Evolutionary conservation across 2,888 invertebrate genomes (phyloP), one percentile per base, ranked within the genome.

Genomic region (Amiota communis): DNA sequence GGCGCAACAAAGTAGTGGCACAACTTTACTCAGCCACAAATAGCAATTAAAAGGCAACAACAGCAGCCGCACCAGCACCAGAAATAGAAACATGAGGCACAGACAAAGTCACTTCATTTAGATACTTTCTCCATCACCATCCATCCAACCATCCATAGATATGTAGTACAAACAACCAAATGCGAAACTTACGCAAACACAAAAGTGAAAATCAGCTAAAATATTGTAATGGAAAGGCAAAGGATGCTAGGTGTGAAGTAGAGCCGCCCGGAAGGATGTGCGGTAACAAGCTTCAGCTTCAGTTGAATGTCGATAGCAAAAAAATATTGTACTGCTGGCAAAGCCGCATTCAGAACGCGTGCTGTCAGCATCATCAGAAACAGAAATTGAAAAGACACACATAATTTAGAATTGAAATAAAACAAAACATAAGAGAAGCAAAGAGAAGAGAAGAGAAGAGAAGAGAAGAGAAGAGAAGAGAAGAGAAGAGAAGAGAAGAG

Each of bases 1-100:
- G 81, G 79, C 71, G 77, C 80, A 83, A 81, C 83, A 84, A 83
- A 84, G 83, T 83, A 84, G 80, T 82, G 81, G 77, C 76, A 75
- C 81, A 84, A 83, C 82, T 80, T 79, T 23, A 57, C 74, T 70
- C 74, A 74, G 71, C 74, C 53, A 63, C 71, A 61, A 71, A 76
- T 56, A 47, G 78, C 81, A 81, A 81, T 83, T 83, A 83, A 81
- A 82, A 82, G 80, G 72, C 75, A 77, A 77, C 59, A 59, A 64
- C 73, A 70, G n/a, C 15, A 51, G 56, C 12, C 53, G 74, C 74
- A 51, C 53, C 76, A 72, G 65, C 67, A 76, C 72, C 72, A 12
- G 46, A n/a, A 49, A 59, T 69, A 56, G 71, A 48, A 68, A 68
- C 36, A 46, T 36, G 13, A 53, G 13, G 53, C 53, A 4, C 53